Evolutionary conservation across 1,140 invertebrate genomes (phyloP).

Genomic region (Ips nitidus): DNA sequence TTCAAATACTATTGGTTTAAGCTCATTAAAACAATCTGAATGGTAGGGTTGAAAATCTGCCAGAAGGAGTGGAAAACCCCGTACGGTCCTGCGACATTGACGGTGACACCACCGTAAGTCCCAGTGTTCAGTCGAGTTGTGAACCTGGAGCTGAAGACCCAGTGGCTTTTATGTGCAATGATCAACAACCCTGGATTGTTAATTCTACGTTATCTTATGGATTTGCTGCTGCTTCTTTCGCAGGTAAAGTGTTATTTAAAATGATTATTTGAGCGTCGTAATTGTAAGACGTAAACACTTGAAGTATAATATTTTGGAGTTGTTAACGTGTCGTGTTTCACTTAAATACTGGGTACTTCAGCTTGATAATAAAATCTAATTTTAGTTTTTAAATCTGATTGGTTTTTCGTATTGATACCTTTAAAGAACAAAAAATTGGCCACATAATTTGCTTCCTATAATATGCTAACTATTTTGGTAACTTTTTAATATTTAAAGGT

Average conservation of each 20-base stretch:
- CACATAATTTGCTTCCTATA: neutral
- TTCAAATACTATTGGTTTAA: neutral
- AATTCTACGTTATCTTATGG: slow-evolving; percentile 22
- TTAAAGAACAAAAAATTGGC: neutral
- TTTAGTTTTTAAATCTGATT: too few relatives aligned
- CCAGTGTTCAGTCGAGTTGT: slow-evolving; percentile 13
- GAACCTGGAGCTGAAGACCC: neutral
- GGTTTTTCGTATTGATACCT: too few relatives aligned
- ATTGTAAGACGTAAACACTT: too few relatives aligned
- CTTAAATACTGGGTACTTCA: too few relatives aligned
- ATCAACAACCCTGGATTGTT: slow-evolving; percentile 20
- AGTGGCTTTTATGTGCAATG: slow-evolving; percentile 15
- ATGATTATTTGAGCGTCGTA: too few relatives aligned
- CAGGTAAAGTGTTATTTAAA: neutral
- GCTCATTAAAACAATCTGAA: neutral
- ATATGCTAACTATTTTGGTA: neutral
- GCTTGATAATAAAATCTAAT: too few relatives aligned
- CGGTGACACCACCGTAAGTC: slow-evolving; percentile 8
- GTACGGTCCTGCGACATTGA: slow-evolving; percentile 13
- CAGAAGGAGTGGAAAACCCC: neutral
- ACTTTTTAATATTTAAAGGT: neutral
- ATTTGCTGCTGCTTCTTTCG: slow-evolving; percentile 24
- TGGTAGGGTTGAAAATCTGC: slow-evolving; percentile 4
- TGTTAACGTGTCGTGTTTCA: too few relatives aligned
- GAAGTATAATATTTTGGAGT: too few relatives aligned